Evolutionary conservation across 1,140 invertebrate species (phyloP), one percentile per base, ranked within the genome.

Genomic region (Heterodera schachtii): DNA sequence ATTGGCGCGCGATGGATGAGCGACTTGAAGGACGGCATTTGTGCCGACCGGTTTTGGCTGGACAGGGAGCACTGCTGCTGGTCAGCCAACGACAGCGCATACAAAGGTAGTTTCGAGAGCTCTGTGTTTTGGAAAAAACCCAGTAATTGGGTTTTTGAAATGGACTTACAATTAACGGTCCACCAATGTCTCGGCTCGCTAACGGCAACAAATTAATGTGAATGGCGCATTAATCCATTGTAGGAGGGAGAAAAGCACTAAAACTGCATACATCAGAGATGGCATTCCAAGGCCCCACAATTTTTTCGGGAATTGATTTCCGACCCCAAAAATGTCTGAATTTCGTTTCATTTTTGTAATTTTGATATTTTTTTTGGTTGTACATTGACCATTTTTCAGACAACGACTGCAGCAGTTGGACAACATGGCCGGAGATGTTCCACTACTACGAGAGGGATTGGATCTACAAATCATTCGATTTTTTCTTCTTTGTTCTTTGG

Each of bases 1-100:
- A 99, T 99, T 84, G 96, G 97, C 19, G 94, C 96, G 31, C 95
- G 95, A 83, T 99, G 98, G 98, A 98, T 99, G 95, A 97, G 95
- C 0, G 97, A 99, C 92, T 92, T 99, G 1, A 98, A 89, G 91
- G 97, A 96, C 90, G 98, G 98, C 3, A 95, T 99, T 78, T 99
- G 98, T 92, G 94, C 95, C 0, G 94, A 96, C 90, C 96, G 96
- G 0, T 99, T 99, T 92, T 99, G 97, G 96, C 93, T 99, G 67
- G 98, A 99, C 52, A 41, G 80, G 19, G 97, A 99, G 90, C 97
- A 99, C 89, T 99, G 98, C 90, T 99, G 98, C 91, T 99, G 97
- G 96, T 95, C 95, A 21, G 95, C 94, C n/a, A 96, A 97, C 90
- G 95, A 97, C 88, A 96, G 95, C 9, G 94, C 94, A 13, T 96